Evolutionary conservation across 2,113 vertebrate species (phyloP).

Genomic region (Bos indicus): DNA sequence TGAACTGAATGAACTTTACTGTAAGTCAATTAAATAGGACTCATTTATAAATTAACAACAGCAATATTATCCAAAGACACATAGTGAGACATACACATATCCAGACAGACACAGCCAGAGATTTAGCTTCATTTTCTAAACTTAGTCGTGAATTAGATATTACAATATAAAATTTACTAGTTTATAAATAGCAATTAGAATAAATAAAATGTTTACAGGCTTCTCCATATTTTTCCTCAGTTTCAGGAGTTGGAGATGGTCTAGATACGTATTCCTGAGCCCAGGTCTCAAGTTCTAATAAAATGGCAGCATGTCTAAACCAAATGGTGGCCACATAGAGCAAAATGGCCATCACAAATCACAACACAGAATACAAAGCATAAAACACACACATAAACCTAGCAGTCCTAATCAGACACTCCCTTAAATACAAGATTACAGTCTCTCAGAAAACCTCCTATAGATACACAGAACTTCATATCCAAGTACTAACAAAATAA

Average conservation of each 20-base stretch:
- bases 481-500: background rate
- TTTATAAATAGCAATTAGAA: background rate
- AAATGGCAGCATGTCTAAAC: background rate
- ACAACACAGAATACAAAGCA: background rate
- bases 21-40: background rate
- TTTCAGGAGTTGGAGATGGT: background rate
- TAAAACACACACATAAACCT: background rate
- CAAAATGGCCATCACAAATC: background rate
- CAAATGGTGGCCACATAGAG: background rate
- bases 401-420: background rate
- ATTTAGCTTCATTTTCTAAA: background rate
- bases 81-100: too few relatives aligned
- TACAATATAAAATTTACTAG: background rate
- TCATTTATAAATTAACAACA: background rate
- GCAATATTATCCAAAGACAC: background rate
- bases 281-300: background rate
- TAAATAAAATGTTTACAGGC: background rate
- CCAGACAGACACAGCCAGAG: background rate
- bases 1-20: background rate
- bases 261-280: background rate
- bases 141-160: background rate
- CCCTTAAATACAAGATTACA: background rate
- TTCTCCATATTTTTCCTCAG: background rate
- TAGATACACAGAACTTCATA: background rate
- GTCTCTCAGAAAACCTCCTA: background rate